A percentile compares a stretch with the other conserved stretches of the same genome.
phyloP scores from a whole-genome alignment of 2,888 invertebrate species.

The Balanococcus diminutus region DNA sequence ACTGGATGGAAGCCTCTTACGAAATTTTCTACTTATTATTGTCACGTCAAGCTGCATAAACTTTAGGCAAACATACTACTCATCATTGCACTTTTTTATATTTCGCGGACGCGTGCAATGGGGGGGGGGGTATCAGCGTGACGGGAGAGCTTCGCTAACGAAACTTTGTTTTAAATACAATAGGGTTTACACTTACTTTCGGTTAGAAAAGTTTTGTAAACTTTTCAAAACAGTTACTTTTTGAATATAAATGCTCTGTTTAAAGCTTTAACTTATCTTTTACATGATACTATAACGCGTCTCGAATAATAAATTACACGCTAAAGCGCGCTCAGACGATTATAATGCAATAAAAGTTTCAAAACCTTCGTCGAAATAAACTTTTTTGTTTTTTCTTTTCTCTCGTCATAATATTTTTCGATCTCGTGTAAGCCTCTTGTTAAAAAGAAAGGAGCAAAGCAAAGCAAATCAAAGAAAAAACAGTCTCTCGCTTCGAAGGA shows the following conservation, averaged over 20 bases:
- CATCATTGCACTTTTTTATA: slow-evolving; percentile 3
- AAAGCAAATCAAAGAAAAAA: neutral
- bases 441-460: neutral
- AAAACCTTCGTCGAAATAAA: slow-evolving; percentile 33
- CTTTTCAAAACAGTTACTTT: slow-evolving; percentile 39
- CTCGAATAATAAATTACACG: slow-evolving; percentile 36
- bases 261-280: slow-evolving; percentile 38
- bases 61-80: neutral
- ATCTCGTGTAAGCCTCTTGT: slow-evolving; percentile 19
- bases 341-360: slow-evolving; percentile 42
- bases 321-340: slow-evolving; percentile 33
- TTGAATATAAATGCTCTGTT: slow-evolving; percentile 40
- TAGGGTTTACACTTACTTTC: slow-evolving; percentile 40
- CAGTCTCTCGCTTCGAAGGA: neutral
- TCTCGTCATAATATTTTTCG: slow-evolving; percentile 18
- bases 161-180: slow-evolving; percentile 42
- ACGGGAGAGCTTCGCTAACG: neutral
- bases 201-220: slow-evolving; percentile 30
- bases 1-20: neutral
- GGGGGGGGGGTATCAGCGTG: neutral
- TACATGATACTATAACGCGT: slow-evolving; percentile 40
- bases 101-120: neutral
- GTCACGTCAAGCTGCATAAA: slow-evolving; percentile 3
- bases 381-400: slow-evolving; percentile 10
- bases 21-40: neutral